Evolutionary conservation across 1,140 invertebrate genomes (phyloP).

Genomic region (Lepidotrigona ventralis): DNA sequence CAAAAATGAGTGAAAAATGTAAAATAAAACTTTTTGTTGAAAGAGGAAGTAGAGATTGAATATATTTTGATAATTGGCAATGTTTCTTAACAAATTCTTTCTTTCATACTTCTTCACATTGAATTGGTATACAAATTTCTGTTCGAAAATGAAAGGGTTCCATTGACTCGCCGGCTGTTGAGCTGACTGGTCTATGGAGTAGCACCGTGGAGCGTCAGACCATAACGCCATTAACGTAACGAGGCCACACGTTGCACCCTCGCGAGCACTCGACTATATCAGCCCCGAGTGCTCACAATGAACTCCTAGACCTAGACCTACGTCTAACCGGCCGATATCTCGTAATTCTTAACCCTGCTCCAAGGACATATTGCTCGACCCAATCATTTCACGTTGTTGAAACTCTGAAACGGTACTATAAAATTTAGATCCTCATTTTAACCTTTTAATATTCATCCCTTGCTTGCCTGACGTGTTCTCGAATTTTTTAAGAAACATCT

Average conservation of each 20-base stretch:
- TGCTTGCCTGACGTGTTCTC: too few species aligned
- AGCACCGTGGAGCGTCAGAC: constrained; percentile 68
- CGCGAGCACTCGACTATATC: constrained; percentile 60
- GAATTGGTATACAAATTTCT: neutral
- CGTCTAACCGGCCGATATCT: constrained; percentile 44
- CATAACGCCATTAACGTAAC: constrained; percentile 73
- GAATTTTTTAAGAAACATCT: too few species aligned
- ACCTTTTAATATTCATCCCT: too few species aligned
- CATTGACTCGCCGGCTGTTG: constrained; percentile 48
- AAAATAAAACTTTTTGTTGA: too few species aligned
- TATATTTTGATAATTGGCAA: too few species aligned
- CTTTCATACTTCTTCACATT: neutral
- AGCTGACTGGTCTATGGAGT: constrained; percentile 55
- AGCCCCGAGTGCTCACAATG: constrained; percentile 60
- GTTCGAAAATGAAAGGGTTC: constrained; percentile 22
- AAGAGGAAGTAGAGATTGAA: too few species aligned
- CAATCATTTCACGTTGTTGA: neutral
- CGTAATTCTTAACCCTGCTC: constrained; percentile 52
- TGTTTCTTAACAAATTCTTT: too few species aligned
- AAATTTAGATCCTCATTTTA: neutral
- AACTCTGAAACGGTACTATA: neutral
- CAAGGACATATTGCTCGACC: neutral
- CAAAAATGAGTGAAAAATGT: too few species aligned
- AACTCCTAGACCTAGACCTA: constrained; percentile 70
- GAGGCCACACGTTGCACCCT: constrained; percentile 69